A percentile compares a stretch with the other conserved stretches of the same genome.
Conservation (phyloP, 1,140 invertebrate species). For the Aphis gossypii region DNA sequence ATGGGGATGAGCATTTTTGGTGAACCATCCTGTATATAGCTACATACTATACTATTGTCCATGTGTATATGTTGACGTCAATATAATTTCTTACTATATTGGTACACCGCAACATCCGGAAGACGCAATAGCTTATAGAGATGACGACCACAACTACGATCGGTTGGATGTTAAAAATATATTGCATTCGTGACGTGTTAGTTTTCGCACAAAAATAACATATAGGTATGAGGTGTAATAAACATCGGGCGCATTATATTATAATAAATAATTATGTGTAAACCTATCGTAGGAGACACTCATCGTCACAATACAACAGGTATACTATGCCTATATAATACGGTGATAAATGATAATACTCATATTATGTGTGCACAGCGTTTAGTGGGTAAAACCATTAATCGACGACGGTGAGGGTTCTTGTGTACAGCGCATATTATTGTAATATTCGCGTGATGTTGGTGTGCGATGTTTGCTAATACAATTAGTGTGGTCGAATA, state of each 20-base stretch:
- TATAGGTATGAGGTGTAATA: too few species aligned
- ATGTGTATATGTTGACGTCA: background rate
- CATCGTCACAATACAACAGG: background rate
- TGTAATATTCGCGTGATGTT: background rate
- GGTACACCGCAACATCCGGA: background rate
- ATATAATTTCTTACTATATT: background rate
- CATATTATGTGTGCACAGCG: background rate
- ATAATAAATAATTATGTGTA: too few species aligned
- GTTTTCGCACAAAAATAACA: background rate
- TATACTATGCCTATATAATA: background rate
- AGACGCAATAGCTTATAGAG: background rate
- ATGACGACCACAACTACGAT: background rate
- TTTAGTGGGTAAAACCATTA: constrained; percentile 13
- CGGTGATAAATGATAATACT: background rate
- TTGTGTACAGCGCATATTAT: background rate
- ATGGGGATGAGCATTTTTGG: too few species aligned
- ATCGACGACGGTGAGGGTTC: background rate
- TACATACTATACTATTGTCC: background rate
- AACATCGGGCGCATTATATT: too few species aligned
- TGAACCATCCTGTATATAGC: too few species aligned
- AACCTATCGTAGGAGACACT: background rate
- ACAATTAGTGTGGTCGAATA: background rate
- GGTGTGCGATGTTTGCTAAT: background rate
- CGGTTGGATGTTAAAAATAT: background rate
- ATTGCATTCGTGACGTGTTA: background rate